These are phyloP conservation scores for Cephalopachus bancanus DNA, from an alignment of 2,797 vertebrate species.

Conservation along the genomic window DNA sequence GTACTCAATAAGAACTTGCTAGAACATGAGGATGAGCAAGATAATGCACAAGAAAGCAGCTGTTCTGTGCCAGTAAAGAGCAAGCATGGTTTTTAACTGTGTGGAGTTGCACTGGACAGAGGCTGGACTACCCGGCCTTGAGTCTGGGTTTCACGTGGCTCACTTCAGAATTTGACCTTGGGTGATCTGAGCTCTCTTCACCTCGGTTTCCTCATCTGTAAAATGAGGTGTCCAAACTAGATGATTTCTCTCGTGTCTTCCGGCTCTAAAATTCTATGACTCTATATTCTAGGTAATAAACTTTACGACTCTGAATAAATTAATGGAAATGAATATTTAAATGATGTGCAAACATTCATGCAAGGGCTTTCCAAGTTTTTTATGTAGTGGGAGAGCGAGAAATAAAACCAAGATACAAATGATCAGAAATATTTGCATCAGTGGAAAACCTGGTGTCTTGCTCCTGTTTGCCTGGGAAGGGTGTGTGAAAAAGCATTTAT, in stretches of 20 bases:
- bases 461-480: neutral
- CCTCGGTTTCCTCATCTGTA: slow-evolving; percentile 72
- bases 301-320: slow-evolving; percentile 83
- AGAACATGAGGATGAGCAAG: neutral
- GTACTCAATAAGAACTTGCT: neutral
- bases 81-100: neutral
- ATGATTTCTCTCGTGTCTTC: slow-evolving; percentile 64
- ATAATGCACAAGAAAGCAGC: neutral
- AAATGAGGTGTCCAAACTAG: neutral
- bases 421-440: neutral
- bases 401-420: neutral
- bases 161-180: slow-evolving; percentile 59
- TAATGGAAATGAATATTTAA: slow-evolving; percentile 80
- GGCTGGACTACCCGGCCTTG: rapidly evolving
- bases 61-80: neutral
- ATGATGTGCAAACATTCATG: slow-evolving; percentile 72
- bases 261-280: slow-evolving; percentile 67
- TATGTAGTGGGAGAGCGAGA: slow-evolving; percentile 46
- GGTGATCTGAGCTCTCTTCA: neutral
- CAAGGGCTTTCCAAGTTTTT: slow-evolving; percentile 65
- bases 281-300: slow-evolving; percentile 81
- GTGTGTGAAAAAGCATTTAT: neutral
- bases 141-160: neutral
- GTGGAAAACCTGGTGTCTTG: neutral
- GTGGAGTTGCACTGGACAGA: neutral